Percentiles rank a stretch among this genome's conserved stretches.
These are phyloP conservation scores for Mizuhopecten yessoensis DNA, from an alignment of 1,140 invertebrate species.

Conservation along the genomic window DNA sequence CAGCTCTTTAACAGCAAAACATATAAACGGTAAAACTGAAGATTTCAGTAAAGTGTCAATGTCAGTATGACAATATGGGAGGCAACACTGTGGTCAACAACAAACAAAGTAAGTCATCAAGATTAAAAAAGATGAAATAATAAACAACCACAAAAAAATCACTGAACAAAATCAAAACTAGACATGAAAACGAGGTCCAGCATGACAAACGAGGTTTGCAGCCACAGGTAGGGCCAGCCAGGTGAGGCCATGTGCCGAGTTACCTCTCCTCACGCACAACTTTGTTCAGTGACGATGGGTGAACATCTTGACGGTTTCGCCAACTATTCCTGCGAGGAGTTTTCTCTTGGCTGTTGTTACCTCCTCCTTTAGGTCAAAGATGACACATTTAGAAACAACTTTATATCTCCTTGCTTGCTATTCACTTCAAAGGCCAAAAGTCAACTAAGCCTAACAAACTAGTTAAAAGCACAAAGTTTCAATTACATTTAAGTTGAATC, in stretches of 20 bases:
- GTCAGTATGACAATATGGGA: not conserved
- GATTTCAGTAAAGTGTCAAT: not conserved
- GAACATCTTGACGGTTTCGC: constrained; percentile 61
- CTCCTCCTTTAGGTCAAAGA: constrained; percentile 29
- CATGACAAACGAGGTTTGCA: not conserved
- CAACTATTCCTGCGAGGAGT: constrained; percentile 57
- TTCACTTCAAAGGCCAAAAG: too few species aligned
- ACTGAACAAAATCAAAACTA: not conserved
- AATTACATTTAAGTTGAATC: too few species aligned
- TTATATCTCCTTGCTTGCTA: too few species aligned
- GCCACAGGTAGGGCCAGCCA: constrained; percentile 6
- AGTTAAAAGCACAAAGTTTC: too few species aligned
- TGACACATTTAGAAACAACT: not conserved
- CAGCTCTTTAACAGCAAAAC: not conserved
- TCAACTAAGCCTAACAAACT: too few species aligned
- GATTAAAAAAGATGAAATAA: constrained; percentile 11
- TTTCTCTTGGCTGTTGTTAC: constrained; percentile 33
- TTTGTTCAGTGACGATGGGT: constrained; percentile 63
- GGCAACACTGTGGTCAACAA: not conserved
- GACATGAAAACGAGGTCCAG: constrained; percentile 25
- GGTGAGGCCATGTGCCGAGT: not conserved
- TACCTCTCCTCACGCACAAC: constrained; percentile 56
- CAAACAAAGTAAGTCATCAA: constrained; percentile 16
- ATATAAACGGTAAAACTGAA: not conserved
- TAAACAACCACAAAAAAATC: constrained; percentile 26